These are phyloP conservation scores for Cantharis rufa DNA, from an alignment of 2,888 invertebrate species.

Conservation along the genomic window DNA sequence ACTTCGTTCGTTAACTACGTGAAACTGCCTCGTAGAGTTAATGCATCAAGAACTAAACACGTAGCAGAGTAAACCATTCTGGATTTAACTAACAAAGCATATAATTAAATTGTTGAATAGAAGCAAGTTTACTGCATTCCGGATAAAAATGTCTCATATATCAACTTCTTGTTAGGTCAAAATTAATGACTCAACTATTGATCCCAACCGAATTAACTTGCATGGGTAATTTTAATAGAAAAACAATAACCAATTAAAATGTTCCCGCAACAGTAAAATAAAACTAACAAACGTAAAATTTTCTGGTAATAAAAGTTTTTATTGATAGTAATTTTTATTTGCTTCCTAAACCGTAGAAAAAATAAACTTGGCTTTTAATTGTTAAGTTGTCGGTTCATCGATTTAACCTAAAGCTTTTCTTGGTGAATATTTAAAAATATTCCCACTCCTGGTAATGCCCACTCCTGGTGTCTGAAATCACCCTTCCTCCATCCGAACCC, in stretches of 20 bases:
- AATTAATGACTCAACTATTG: not conserved
- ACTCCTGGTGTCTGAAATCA: not conserved
- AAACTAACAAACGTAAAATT: not conserved
- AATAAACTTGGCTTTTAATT: not conserved
- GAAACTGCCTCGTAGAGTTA: not conserved
- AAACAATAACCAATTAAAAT: not conserved
- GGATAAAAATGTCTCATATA: not conserved
- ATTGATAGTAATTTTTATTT: not conserved
- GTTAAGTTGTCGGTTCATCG: not conserved
- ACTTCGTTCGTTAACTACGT: not conserved
- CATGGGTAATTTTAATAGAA: not conserved
- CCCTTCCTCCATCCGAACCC: too few species aligned
- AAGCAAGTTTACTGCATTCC: not conserved
- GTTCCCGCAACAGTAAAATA: not conserved
- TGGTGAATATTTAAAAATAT: not conserved
- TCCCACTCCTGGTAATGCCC: not conserved
- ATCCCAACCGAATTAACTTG: not conserved
- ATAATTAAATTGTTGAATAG: not conserved
- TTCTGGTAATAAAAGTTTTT: not conserved
- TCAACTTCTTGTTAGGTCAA: not conserved
- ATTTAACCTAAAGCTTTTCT: not conserved
- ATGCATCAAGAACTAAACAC: not conserved
- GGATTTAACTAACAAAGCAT: not conserved
- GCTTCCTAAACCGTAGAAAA: not conserved
- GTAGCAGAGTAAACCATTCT: not conserved